Conservation (phyloP, 2,888 invertebrate species). For the Acanthacorydalis orientalis region DNA sequence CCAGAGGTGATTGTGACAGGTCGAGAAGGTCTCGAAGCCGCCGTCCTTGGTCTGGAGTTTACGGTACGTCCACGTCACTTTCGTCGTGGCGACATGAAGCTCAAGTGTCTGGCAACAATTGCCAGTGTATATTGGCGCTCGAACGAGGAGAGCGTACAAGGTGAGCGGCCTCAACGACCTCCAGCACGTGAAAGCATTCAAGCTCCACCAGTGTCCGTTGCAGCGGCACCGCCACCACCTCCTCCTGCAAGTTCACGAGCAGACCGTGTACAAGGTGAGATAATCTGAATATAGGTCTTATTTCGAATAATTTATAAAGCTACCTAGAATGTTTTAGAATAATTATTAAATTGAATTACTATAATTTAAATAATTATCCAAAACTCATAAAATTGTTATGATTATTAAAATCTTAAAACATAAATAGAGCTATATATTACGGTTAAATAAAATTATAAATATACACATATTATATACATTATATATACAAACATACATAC, state of each 20-base stretch:
- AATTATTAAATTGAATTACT: too few species aligned
- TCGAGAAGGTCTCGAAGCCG: constrained; percentile 56
- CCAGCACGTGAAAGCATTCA: constrained; percentile 53
- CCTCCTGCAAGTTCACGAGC: constrained; percentile 43
- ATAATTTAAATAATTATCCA: too few species aligned
- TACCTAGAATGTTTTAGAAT: too few species aligned
- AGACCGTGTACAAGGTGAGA: constrained; percentile 53
- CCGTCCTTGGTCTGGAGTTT: constrained; percentile 63
- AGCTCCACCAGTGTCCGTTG: constrained; percentile 11
- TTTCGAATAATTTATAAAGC: too few species aligned
- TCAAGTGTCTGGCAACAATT: constrained; percentile 79
- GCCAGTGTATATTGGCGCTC: constrained; percentile 74
- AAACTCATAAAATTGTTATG: too few species aligned
- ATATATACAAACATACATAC: too few species aligned
- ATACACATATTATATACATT: too few species aligned
- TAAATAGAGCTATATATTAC: too few species aligned
- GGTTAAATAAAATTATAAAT: too few species aligned
- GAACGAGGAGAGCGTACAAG: constrained; percentile 76
- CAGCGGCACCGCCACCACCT: neutral
- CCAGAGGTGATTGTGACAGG: constrained; percentile 36
- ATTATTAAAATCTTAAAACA: too few species aligned
- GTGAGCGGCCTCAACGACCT: constrained; percentile 54
- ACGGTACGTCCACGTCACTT: constrained; percentile 67
- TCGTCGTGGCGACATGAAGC: constrained; percentile 68
- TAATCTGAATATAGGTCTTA: constrained; percentile 1